Evolutionary conservation across 2,888 invertebrate species (phyloP).

Genomic region (Gastrophysa polygoni): DNA sequence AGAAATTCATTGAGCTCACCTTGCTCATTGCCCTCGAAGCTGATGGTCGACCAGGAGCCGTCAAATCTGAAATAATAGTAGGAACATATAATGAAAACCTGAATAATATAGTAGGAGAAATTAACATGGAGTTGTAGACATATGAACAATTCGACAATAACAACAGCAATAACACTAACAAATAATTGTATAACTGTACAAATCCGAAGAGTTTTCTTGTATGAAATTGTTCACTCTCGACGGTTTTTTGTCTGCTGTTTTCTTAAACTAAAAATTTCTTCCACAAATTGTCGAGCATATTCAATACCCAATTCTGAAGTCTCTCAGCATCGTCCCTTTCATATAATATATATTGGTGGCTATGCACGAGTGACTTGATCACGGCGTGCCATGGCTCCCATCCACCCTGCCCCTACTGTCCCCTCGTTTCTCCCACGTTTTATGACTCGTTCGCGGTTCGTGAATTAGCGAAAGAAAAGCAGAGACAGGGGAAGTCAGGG

Average conservation of each 20-base stretch:
- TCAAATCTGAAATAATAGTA: constrained; percentile 55
- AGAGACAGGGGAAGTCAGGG: no score
- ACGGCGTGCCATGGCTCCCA: constrained; percentile 31
- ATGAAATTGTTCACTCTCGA: no score
- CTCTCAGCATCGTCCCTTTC: constrained; percentile 18
- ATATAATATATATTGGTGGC: constrained; percentile 24
- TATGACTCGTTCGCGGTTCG: constrained; percentile 64
- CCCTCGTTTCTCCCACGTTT: constrained; percentile 42
- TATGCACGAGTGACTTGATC: constrained; percentile 55
- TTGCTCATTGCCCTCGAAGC: constrained; percentile 54
- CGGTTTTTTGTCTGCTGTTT: no score
- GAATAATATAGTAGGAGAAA: no score
- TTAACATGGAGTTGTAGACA: no score
- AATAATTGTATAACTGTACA: no score
- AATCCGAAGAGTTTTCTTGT: no score
- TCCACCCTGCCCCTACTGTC: constrained; percentile 7
- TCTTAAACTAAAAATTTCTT: neutral
- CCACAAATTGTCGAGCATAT: neutral
- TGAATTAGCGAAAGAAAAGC: constrained; percentile 72
- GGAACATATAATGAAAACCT: no score
- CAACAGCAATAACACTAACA: no score
- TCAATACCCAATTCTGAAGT: constrained; percentile 20
- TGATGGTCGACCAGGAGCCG: constrained; percentile 48
- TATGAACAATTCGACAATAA: no score
- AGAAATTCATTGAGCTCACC: constrained; percentile 49